Conservation (phyloP, 2,888 invertebrate species). For the Teleogryllus oceanicus region DNA sequence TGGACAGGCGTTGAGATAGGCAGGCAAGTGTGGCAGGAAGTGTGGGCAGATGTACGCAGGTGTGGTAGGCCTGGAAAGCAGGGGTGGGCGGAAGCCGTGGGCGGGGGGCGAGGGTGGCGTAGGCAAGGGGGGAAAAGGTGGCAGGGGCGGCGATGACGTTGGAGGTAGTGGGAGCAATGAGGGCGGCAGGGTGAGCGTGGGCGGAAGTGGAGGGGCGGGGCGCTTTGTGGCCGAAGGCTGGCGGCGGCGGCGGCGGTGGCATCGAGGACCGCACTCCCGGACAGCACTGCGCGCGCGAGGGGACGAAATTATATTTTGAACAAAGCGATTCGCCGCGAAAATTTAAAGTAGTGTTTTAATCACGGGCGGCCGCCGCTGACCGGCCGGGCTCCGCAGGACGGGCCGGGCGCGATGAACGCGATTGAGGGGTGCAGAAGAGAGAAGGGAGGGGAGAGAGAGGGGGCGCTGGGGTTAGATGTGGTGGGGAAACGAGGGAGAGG, state of each 20-base stretch:
- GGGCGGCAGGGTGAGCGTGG: too few species aligned
- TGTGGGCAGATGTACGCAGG: neutral
- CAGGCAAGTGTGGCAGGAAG: neutral
- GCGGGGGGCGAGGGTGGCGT: neutral
- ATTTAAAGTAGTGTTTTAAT: conserved; percentile 11
- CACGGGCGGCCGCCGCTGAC: neutral
- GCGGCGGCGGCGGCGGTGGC: too few species aligned
- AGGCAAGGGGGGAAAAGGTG: too few species aligned
- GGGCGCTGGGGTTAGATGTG: neutral
- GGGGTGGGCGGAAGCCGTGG: too few species aligned
- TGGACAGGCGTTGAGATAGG: too few species aligned
- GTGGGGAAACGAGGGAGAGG: neutral
- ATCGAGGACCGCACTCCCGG: too few species aligned
- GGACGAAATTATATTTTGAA: neutral
- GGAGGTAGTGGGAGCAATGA: too few species aligned
- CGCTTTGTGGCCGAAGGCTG: too few species aligned
- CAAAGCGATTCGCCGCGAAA: neutral
- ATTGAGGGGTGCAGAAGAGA: neutral
- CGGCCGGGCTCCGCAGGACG: neutral
- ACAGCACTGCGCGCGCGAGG: neutral
- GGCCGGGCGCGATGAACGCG: neutral
- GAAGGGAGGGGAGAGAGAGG: neutral
- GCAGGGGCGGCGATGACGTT: too few species aligned
- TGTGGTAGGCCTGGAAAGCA: neutral
- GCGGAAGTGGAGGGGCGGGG: too few species aligned